phyloP scores from a whole-genome alignment of 2,113 vertebrate species.

The Asarcornis scutulata region DNA sequence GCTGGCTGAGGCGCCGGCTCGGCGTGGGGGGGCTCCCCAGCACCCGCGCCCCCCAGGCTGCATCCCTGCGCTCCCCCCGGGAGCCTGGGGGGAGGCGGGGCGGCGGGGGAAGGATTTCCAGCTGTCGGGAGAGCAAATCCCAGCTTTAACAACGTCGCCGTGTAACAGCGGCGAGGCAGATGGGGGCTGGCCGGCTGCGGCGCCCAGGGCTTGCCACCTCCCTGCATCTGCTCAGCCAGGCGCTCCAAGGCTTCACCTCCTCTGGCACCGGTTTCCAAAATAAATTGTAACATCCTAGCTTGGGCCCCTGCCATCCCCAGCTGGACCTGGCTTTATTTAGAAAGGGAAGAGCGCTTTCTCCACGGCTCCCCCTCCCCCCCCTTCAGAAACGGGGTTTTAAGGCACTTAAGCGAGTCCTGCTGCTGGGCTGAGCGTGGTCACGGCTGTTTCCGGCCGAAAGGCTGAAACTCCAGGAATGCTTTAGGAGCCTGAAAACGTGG shows the following conservation, averaged over 20 bases:
- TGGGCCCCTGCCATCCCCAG: constrained; percentile 37
- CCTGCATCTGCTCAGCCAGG: background rate
- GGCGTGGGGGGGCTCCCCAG: background rate
- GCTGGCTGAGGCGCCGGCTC: background rate
- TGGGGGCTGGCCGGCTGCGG: background rate
- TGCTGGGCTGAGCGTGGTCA: background rate
- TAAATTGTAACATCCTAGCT: background rate
- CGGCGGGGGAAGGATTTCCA: background rate
- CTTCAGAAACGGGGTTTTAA: background rate
- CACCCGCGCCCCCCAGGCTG: no score
- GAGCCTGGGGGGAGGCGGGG: no score
- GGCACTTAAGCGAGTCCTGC: background rate
- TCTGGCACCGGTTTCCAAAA: background rate
- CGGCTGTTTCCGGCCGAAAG: background rate
- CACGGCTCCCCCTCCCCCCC: fast-evolving
- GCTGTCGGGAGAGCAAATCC: background rate
- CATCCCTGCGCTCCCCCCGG: no score
- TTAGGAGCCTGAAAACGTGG: background rate
- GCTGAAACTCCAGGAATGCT: constrained; percentile 3
- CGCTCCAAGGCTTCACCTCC: background rate
- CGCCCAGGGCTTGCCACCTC: fast-evolving
- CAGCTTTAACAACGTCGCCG: no score
- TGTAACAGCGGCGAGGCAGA: background rate
- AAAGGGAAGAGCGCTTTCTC: background rate
- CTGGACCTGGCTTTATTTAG: background rate